Evolutionary conservation across 2,113 vertebrate species (phyloP), one percentile per base, ranked within the genome.

Genomic region (Progne subis): DNA sequence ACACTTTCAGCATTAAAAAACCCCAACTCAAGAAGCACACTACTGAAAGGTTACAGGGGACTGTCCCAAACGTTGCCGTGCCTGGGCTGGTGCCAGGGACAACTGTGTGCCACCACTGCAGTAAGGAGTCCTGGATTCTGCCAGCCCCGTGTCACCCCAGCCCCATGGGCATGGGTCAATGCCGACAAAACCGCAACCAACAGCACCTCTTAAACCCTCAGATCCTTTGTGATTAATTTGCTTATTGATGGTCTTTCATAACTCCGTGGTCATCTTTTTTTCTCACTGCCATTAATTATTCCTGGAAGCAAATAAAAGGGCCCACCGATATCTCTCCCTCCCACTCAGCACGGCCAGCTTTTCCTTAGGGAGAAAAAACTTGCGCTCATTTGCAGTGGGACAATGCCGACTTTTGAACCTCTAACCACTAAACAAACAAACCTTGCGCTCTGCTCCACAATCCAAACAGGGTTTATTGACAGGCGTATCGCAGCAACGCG

Each of bases 361-460:
- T 94, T 96, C 76, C 95, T 93, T 93, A 60, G 94, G 95, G 82
- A 90, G 95, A 96, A 95, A 96, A 91, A 96, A 96, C 94, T 94
- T 96, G 95, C 88, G 92, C 96, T 97, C 96, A 29, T 89, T 96
- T 90, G 96, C 98, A 95, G 97, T 95, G 92, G 97, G 98, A 98
- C 98, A 98, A 98, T 98, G 98, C 96, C 97, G 98, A 98, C 98
- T 98, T 98, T 98, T 98, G 98, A 98, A 98, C 98, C 98, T 98
- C 96, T 97, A 97, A 97, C 97, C 98, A 98, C 96, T 98, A 96
- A 98, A 96, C 97, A 98, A 98, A 98, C 98, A 98, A 97, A 97
- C 97, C 97, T 98, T 98, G 97, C 43, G 97, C 97, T 98, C 94
- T 63, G 96, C 96, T 98, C 93, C 94, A 94, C 97, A 98, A 96